Conservation (phyloP, 2,888 invertebrate species). For the Pristionchus entomophagus region DNA sequence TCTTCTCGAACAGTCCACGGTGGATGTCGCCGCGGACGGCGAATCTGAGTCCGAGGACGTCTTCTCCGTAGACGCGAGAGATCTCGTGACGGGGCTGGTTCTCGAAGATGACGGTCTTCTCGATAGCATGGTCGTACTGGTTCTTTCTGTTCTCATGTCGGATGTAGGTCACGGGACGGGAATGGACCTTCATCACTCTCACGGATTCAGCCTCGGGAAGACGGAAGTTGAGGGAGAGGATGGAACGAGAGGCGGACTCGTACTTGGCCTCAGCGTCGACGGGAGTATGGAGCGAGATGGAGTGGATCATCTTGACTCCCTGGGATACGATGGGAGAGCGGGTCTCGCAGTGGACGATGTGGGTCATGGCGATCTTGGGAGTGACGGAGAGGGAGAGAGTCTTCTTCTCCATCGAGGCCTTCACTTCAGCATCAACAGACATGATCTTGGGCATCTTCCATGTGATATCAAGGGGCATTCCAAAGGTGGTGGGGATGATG, state of each 20-base stretch:
- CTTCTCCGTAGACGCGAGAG: slow-evolving; percentile 51
- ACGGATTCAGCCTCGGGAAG: slow-evolving; percentile 40
- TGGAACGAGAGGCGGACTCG: slow-evolving; percentile 7
- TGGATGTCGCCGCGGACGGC: slow-evolving; percentile 58
- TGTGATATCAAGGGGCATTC: slow-evolving; percentile 65
- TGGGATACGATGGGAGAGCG: slow-evolving; percentile 64
- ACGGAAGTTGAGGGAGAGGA: slow-evolving; percentile 44
- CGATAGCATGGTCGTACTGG: slow-evolving; percentile 6
- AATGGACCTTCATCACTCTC: slow-evolving; percentile 52
- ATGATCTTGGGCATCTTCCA: slow-evolving; percentile 60
- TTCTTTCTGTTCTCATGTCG: slow-evolving; percentile 45
- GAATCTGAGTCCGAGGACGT: slow-evolving; percentile 57
- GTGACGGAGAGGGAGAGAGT: slow-evolving; percentile 53
- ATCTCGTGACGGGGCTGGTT: slow-evolving; percentile 35
- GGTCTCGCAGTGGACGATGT: slow-evolving; percentile 57
- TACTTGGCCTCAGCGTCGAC: slow-evolving; percentile 60
- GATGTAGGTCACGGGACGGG: slow-evolving; percentile 59
- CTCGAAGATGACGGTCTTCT: slow-evolving; percentile 51
- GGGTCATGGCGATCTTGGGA: slow-evolving; percentile 60
- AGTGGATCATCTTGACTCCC: slow-evolving; percentile 66
- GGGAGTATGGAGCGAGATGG: slow-evolving; percentile 61
- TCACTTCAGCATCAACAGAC: slow-evolving; percentile 57
- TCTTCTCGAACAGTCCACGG: slow-evolving; percentile 53
- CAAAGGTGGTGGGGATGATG: slow-evolving; percentile 66
- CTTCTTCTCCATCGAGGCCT: slow-evolving; percentile 53